These are phyloP conservation scores for Drosophila austrosaltans DNA, from an alignment of 2,888 invertebrate species.

Conservation along the genomic window DNA sequence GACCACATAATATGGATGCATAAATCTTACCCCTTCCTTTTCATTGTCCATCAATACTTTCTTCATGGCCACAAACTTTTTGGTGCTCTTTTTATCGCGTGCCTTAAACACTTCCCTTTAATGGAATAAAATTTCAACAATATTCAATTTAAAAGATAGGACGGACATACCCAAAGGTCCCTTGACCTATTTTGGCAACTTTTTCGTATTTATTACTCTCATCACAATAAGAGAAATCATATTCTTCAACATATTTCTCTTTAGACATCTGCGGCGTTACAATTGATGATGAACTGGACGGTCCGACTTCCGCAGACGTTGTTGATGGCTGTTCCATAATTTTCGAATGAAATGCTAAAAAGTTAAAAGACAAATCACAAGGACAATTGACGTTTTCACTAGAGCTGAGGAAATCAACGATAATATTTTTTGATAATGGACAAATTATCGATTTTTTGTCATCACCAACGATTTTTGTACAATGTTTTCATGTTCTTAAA, in stretches of 20 bases:
- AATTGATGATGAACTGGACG: constrained; percentile 70
- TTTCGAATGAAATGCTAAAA: no score
- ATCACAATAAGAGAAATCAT: constrained; percentile 87
- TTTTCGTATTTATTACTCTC: constrained; percentile 97
- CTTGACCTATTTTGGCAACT: constrained; percentile 99
- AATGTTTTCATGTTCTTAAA: no score
- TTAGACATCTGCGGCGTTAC: constrained; percentile 81
- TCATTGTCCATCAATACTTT: constrained; percentile 99
- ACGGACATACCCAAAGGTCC: constrained; percentile 93
- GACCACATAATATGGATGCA: neutral
- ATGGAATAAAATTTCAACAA: neutral
- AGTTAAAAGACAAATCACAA: no score
- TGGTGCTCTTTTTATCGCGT: constrained; percentile 92
- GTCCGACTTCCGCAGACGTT: constrained; percentile 52
- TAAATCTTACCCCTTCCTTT: constrained; percentile 93
- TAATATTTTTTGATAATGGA: no score
- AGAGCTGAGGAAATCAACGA: no score
- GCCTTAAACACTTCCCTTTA: constrained; percentile 98
- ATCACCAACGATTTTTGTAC: no score
- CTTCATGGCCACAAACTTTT: constrained; percentile 98
- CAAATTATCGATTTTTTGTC: no score
- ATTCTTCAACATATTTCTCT: constrained; percentile 83
- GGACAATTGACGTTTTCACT: no score
- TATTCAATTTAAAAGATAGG: no score
- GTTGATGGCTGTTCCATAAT: constrained; percentile 58